Evolutionary conservation across 1,140 invertebrate genomes (phyloP).

Genomic region (Trichoplusia ni): DNA sequence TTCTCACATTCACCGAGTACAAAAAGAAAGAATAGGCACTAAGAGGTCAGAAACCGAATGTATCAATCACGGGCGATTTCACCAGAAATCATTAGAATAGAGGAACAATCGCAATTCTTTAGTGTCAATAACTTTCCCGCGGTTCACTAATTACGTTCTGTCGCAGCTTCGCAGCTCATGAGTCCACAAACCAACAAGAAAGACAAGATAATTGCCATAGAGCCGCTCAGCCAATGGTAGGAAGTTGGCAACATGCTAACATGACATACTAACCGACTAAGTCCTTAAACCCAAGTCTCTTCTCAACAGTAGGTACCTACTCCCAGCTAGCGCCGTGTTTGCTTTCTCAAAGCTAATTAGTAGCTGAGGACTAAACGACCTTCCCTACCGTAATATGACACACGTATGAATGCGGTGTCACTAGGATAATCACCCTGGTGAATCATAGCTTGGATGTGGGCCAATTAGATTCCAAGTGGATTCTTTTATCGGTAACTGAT

Average conservation of each 20-base stretch:
- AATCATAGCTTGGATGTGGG: slow-evolving; percentile 15
- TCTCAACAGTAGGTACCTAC: slow-evolving; percentile 53
- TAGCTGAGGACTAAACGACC: slow-evolving; percentile 25
- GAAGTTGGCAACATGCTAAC: slow-evolving; percentile 32
- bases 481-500: background rate
- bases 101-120: slow-evolving; percentile 42
- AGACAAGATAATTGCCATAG: slow-evolving; percentile 42
- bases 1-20: too few relatives aligned
- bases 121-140: slow-evolving; percentile 44
- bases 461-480: background rate
- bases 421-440: slow-evolving; percentile 4
- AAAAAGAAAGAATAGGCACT: too few relatives aligned
- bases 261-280: slow-evolving; percentile 61
- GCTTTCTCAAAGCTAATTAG: slow-evolving; percentile 62
- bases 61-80: slow-evolving; percentile 15
- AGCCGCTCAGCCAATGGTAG: slow-evolving; percentile 29
- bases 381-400: background rate
- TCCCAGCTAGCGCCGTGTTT: slow-evolving; percentile 45
- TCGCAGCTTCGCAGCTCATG: slow-evolving; percentile 4
- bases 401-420: slow-evolving; percentile 1
- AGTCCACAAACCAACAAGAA: slow-evolving; percentile 19
- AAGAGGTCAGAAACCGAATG: background rate
- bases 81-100: slow-evolving; percentile 22
- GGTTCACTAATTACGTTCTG: slow-evolving; percentile 36
- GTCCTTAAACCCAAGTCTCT: slow-evolving; percentile 48